Conservation (phyloP, 2,888 invertebrate genomes). For the Caradrina kadenii region DNA sequence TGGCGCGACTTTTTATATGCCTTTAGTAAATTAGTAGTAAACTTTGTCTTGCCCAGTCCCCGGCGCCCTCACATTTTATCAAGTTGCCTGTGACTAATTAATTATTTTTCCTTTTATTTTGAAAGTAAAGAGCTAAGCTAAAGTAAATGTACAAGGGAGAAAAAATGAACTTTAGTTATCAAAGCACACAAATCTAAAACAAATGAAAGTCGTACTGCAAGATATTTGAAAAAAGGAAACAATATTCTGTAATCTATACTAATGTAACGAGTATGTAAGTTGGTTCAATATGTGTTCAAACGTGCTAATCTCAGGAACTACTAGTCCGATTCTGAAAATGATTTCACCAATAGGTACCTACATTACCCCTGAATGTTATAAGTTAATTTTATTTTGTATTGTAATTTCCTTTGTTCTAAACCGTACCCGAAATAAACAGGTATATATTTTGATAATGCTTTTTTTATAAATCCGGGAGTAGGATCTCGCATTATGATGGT, state of each 20-base stretch:
- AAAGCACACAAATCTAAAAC: constrained; percentile 2
- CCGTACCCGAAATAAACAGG: too few species aligned
- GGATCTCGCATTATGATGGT: neutral
- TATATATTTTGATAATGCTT: too few species aligned
- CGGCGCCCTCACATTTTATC: constrained; percentile 33
- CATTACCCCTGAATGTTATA: too few species aligned
- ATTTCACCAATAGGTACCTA: too few species aligned
- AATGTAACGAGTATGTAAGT: too few species aligned
- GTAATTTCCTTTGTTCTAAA: too few species aligned
- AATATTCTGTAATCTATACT: too few species aligned
- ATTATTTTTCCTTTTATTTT: constrained; percentile 54
- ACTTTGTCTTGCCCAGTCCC: constrained; percentile 59
- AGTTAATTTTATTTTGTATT: too few species aligned
- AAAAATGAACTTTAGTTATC: neutral
- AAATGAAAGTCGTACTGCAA: constrained; percentile 6
- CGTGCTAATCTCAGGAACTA: too few species aligned
- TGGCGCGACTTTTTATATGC: constrained; percentile 65
- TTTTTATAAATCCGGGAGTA: too few species aligned
- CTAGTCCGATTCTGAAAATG: too few species aligned
- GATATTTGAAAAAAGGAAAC: neutral
- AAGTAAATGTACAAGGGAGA: constrained; percentile 1
- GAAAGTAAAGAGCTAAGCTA: constrained; percentile 21
- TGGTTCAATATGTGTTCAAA: too few species aligned
- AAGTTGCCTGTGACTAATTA: constrained; percentile 57
- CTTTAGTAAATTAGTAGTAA: constrained; percentile 71